Percentiles rank a stretch among this genome's conserved stretches.
These are phyloP conservation scores for Eucera pruinosa DNA, from an alignment of 2,888 invertebrate species.

Conservation along the genomic window DNA sequence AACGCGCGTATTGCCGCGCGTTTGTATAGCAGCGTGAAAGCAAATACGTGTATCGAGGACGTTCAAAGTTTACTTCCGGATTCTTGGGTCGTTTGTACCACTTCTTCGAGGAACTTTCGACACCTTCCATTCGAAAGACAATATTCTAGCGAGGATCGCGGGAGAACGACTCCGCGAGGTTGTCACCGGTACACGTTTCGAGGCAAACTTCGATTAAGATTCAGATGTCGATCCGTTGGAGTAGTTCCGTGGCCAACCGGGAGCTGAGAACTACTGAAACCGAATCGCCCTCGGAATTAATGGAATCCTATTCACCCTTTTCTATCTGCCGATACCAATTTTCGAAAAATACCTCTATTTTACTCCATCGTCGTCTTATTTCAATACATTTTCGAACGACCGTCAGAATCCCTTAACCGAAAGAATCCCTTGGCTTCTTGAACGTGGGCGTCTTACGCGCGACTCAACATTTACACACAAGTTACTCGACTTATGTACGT, in stretches of 20 bases:
- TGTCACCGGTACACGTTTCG: constrained; percentile 9
- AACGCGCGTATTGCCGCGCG: background rate
- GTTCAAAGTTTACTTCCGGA: constrained; percentile 27
- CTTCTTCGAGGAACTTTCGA: constrained; percentile 15
- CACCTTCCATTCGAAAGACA: background rate
- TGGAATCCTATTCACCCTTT: constrained; percentile 25
- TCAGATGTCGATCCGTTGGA: constrained; percentile 22
- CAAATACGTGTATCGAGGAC: constrained; percentile 40
- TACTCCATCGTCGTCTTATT: background rate
- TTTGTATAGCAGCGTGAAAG: constrained; percentile 10
- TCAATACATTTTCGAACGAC: constrained; percentile 3
- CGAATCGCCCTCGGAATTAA: constrained; percentile 34
- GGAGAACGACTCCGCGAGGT: constrained; percentile 20
- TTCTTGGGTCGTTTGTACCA: constrained; percentile 9
- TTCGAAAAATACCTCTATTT: background rate
- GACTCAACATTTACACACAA: too few relatives aligned
- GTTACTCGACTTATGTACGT: too few relatives aligned
- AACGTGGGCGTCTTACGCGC: too few relatives aligned
- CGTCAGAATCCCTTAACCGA: background rate
- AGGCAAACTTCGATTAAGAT: constrained; percentile 46
- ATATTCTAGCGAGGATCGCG: constrained; percentile 15
- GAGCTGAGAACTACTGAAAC: constrained; percentile 29
- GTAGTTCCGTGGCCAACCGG: constrained; percentile 29
- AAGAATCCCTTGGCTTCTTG: too few relatives aligned
- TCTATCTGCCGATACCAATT: background rate